Conservation (phyloP, 92 coral and sea anemone species). For the Metridium senile region DNA sequence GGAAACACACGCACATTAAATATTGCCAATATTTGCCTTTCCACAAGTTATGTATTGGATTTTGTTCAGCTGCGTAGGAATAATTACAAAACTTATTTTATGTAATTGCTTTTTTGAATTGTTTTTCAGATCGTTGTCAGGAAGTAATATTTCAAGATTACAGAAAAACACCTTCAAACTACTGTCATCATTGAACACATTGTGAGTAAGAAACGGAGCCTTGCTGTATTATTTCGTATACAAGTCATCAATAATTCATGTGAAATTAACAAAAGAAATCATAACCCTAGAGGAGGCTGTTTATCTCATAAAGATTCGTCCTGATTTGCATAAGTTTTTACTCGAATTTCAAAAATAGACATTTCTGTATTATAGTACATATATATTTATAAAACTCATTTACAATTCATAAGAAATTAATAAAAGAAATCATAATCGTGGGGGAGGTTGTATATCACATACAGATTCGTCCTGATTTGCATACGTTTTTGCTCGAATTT, state of each 20-base stretch:
- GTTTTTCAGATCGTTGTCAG: neutral
- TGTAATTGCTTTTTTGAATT: neutral
- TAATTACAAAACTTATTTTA: too few species aligned
- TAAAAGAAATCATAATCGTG: too few species aligned
- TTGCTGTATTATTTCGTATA: neutral
- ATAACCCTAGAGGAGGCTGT: too few species aligned
- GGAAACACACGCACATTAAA: neutral
- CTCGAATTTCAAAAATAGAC: too few species aligned
- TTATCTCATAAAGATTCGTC: too few species aligned
- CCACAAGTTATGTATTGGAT: neutral
- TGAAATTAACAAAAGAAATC: neutral
- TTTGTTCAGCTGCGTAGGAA: neutral
- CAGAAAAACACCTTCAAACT: neutral
- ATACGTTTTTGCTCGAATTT: too few species aligned
- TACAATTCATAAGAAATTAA: too few species aligned
- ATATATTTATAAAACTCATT: too few species aligned
- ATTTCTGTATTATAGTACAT: too few species aligned
- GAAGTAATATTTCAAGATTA: neutral
- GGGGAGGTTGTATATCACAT: too few species aligned
- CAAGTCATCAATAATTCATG: neutral
- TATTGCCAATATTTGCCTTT: neutral
- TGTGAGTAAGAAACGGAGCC: neutral
- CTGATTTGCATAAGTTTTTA: too few species aligned
- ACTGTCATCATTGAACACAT: constrained; percentile 4
- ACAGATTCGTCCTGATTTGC: too few species aligned